phyloP scores from a whole-genome alignment of 1,140 invertebrate genomes.

The Daktulosphaira vitifoliae region DNA sequence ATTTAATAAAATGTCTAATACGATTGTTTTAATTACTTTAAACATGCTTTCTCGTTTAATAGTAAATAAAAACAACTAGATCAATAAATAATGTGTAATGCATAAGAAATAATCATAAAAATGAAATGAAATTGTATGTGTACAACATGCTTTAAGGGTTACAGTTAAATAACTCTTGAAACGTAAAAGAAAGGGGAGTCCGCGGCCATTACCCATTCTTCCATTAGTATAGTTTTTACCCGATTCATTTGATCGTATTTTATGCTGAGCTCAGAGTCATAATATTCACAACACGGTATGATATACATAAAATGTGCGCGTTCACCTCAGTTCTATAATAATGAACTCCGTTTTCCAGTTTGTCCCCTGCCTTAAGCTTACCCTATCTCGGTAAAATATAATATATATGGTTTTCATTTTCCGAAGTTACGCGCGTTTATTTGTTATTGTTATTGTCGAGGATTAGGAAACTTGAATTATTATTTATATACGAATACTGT shows the following conservation, averaged over 20 bases:
- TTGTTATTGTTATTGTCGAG: constrained; percentile 32
- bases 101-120: too few relatives aligned
- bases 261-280: constrained; percentile 21
- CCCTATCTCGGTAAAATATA: constrained; percentile 4
- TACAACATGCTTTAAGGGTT: background rate
- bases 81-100: too few relatives aligned
- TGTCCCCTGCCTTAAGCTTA: too few relatives aligned
- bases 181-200: background rate
- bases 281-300: constrained; percentile 11
- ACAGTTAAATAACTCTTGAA: constrained; percentile 29
- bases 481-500: background rate
- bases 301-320: background rate
- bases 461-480: constrained; percentile 30
- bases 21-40: too few relatives aligned
- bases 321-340: constrained; percentile 21
- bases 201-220: constrained; percentile 21
- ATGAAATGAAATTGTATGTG: background rate
- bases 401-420: constrained; percentile 21
- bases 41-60: too few relatives aligned
- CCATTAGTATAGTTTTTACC: constrained; percentile 26
- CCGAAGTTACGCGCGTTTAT: constrained; percentile 31
- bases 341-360: constrained; percentile 7
- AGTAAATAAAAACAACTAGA: too few relatives aligned
- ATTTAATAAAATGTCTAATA: too few relatives aligned
- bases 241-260: constrained; percentile 19